Base-by-base conservation (phyloP, 2,113 vertebrate species). In the Phalacrocorax pelagicus region DNA sequence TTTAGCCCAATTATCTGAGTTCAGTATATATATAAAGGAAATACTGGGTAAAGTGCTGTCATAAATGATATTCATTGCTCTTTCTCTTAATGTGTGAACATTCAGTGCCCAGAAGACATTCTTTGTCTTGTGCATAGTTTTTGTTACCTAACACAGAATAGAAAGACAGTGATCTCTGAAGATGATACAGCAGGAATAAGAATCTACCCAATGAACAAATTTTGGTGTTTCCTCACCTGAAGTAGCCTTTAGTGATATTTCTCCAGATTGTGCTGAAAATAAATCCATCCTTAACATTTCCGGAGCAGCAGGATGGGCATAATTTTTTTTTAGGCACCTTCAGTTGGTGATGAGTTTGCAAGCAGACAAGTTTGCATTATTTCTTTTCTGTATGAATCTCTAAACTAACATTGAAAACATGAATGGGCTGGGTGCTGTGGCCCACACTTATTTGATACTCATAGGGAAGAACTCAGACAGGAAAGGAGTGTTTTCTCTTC, bases 341-440 rank as follows among this genome's bases (percentile, higher is more conserved):
- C 10, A 40, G 54, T 34, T 34, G 23, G 20, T 46, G 15, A 34
- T 27, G 26, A 69, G 20, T 58, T 81, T 73, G 2, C 32, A 84
- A 69, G 49, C 5, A 84, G 20, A 16, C 9, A 62, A 49, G 15
- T 55, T 47, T 81, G 2, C 8, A 23, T 30, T 29, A 14, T 2
- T 54, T 74, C 57, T 4, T 47, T 75, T 58, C 40, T 21, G 3
- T 20, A 30, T 58, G 3, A 3, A 44, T 30, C 17, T 77, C 20
- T 44, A 73, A 81, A 69, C 2, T 26, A 36, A 29, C 9, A 27
- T 34, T 40, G 46, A 87, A 90, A 34, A 20, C 2, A 49, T 5
- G 8, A 72, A 69, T 0, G 0, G 2, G 6, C 6, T 32, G 14
- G 17, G 15, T 8, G 3, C 10, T 52, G 14, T 66, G 8, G 10